Evolutionary conservation across 2,113 vertebrate genomes (phyloP).

Genomic region (Passer montanus): DNA sequence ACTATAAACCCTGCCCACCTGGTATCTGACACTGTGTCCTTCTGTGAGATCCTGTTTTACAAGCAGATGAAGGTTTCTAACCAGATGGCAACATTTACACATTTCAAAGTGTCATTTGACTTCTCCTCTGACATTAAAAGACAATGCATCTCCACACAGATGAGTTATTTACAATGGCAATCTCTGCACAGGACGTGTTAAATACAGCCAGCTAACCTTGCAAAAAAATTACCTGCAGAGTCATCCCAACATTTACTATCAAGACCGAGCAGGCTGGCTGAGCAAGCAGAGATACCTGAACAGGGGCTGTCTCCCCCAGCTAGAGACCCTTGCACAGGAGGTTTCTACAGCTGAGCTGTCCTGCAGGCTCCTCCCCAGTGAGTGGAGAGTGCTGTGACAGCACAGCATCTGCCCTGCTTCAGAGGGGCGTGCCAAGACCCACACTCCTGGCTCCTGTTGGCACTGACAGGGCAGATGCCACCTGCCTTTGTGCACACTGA

Average conservation of each 20-base stretch:
- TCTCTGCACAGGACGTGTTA: background rate
- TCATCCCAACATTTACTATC: background rate
- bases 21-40: background rate
- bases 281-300: background rate
- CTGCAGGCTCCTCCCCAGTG: background rate
- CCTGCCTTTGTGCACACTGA: background rate
- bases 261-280: background rate
- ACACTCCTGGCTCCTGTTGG: accelerated
- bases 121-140: background rate
- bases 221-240: background rate
- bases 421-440: accelerated
- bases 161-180: background rate
- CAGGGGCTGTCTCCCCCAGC: background rate
- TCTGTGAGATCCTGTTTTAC: background rate
- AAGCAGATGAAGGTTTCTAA: background rate
- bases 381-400: background rate
- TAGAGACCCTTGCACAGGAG: background rate
- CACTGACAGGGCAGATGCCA: background rate
- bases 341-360: background rate
- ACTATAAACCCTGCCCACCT: background rate
- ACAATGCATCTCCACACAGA: background rate
- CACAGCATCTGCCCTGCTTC: background rate
- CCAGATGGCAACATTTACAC: background rate
- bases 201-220: background rate
- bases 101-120: background rate